Percentiles rank a stretch among this genome's conserved stretches.
phyloP scores from a whole-genome alignment of 2,888 invertebrate genomes.

The Ornithoptera alexandrae region DNA sequence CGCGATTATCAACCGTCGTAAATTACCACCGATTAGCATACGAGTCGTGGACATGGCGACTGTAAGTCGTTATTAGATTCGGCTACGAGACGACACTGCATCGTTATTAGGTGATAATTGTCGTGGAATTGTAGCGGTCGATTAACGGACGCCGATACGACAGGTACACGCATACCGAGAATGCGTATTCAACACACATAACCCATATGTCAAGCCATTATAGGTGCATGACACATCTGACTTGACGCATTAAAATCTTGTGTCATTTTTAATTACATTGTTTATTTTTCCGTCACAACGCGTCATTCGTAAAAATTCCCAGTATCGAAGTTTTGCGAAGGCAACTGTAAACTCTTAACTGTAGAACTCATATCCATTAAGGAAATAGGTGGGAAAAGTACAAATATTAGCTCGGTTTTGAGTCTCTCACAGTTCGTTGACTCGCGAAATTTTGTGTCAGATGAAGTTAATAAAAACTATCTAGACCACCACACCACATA shows the following conservation, averaged over 20 bases:
- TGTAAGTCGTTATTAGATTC: conserved; percentile 67
- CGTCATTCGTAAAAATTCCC: conserved; percentile 25
- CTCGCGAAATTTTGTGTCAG: conserved; percentile 65
- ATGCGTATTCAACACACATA: conserved; percentile 33
- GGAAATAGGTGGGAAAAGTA: conserved; percentile 67
- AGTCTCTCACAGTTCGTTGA: conserved; percentile 69
- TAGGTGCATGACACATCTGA: conserved; percentile 19
- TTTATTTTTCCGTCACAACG: conserved; percentile 18
- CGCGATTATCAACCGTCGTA: conserved; percentile 76
- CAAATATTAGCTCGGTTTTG: conserved; percentile 73
- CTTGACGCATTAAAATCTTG: conserved; percentile 17
- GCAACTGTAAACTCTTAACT: conserved; percentile 51
- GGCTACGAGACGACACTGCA: conserved; percentile 61
- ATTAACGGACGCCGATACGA: conserved; percentile 74
- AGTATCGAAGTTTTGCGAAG: conserved; percentile 61
- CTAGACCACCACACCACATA: conserved; percentile 46
- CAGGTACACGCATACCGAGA: conserved; percentile 58
- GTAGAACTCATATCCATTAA: conserved; percentile 58
- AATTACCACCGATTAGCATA: conserved; percentile 76
- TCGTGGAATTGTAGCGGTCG: conserved; percentile 70
- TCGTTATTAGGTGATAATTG: conserved; percentile 76
- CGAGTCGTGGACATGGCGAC: conserved; percentile 67
- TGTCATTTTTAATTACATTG: conserved; percentile 22
- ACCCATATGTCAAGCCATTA: conserved; percentile 19
- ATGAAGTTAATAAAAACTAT: conserved; percentile 49